Percentiles rank a stretch among this genome's conserved stretches.
Evolutionary conservation across 2,888 invertebrate species (phyloP).

Genomic region (Drosophila atripex): DNA sequence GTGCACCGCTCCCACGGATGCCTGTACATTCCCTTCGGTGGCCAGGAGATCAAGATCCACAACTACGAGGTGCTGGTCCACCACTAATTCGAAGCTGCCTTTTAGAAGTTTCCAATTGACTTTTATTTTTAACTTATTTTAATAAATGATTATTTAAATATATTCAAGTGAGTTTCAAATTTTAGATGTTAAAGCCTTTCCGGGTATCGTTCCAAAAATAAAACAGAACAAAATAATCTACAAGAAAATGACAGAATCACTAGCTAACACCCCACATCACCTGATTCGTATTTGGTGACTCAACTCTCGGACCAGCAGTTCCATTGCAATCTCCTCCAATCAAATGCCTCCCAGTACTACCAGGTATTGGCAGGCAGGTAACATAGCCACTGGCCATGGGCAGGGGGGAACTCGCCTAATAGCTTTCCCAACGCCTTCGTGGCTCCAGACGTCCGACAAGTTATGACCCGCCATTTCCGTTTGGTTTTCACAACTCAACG

Average conservation of each 20-base stretch:
- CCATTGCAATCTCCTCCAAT: slow-evolving; percentile 23
- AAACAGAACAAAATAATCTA: too few species aligned
- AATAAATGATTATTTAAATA: slow-evolving; percentile 3
- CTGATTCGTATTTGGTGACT: slow-evolving; percentile 9
- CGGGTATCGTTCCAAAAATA: too few species aligned
- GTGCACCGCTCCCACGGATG: slow-evolving; percentile 85
- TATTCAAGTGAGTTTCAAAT: too few species aligned
- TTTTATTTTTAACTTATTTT: neutral
- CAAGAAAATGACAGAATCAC: too few species aligned
- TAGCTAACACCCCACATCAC: neutral
- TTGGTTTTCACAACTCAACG: slow-evolving; percentile 53
- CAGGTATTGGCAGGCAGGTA: slow-evolving; percentile 8
- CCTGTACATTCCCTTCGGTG: slow-evolving; percentile 79
- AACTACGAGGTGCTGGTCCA: slow-evolving; percentile 82
- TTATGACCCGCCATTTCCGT: slow-evolving; percentile 52
- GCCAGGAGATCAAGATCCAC: slow-evolving; percentile 82
- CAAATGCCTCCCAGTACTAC: slow-evolving; percentile 29
- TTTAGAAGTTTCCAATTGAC: neutral
- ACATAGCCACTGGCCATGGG: neutral
- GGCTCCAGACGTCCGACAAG: slow-evolving; percentile 31
- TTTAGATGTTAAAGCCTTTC: too few species aligned
- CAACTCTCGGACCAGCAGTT: slow-evolving; percentile 2
- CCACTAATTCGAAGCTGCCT: neutral
- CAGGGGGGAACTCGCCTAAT: slow-evolving; percentile 22
- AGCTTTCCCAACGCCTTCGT: slow-evolving; percentile 28